phyloP scores from a whole-genome alignment of 2,888 invertebrate genomes.

The Meteorus colon region DNA sequence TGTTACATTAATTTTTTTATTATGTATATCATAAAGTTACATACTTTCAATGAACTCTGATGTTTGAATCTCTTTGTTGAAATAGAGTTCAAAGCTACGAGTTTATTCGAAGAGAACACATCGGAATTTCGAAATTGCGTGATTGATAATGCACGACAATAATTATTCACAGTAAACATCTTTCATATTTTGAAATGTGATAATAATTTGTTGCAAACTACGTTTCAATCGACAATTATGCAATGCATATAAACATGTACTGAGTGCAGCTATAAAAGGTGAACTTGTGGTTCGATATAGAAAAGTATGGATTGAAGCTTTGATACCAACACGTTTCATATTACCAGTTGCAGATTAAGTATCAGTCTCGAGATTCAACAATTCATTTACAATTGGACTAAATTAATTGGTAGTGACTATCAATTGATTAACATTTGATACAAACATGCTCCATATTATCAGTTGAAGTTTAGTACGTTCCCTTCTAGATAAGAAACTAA shows the following conservation, averaged over 20 bases:
- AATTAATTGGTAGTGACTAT: no score
- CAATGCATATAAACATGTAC: not conserved
- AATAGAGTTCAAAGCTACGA: not conserved
- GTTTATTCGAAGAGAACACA: not conserved
- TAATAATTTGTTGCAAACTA: not conserved
- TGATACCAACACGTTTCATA: not conserved
- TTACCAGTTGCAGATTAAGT: not conserved
- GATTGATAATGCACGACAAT: not conserved
- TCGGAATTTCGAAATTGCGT: not conserved
- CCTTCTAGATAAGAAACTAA: not conserved
- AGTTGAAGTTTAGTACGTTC: not conserved
- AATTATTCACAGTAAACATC: not conserved
- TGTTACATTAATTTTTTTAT: no score
- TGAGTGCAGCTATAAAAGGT: not conserved
- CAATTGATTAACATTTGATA: not conserved
- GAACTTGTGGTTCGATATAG: not conserved
- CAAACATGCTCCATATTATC: not conserved
- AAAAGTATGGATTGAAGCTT: not conserved
- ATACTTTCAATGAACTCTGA: slow-evolving; percentile 12
- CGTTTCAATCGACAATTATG: not conserved
- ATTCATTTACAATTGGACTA: no score
- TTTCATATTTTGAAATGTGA: not conserved
- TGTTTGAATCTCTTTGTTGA: not conserved
- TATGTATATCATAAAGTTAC: not conserved
- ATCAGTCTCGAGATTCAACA: no score